phyloP scores from a whole-genome alignment of 2,113 vertebrate genomes.

The Gambusia holbrooki region DNA sequence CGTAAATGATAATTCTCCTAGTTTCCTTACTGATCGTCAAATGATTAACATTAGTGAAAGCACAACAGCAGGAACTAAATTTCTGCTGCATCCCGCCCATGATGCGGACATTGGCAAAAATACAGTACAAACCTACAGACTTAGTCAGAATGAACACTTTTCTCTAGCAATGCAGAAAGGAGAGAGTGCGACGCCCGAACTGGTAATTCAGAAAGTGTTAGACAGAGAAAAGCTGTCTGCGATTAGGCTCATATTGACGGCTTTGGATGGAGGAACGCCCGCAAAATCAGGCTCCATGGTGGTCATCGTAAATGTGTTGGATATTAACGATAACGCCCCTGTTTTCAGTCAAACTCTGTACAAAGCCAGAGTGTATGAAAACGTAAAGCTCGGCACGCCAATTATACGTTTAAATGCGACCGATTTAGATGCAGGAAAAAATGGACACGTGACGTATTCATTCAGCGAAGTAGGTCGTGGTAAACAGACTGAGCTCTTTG shows the following conservation, averaged over 20 bases:
- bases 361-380: conserved; percentile 4
- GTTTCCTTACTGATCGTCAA: conserved; percentile 24
- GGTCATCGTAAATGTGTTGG: conserved; percentile 74
- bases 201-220: conserved; percentile 83
- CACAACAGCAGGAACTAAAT: conserved; percentile 55
- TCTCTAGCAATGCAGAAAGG: conserved; percentile 66
- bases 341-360: conserved; percentile 13
- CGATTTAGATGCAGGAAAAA: background rate
- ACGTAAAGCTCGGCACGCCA: background rate
- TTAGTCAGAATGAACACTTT: conserved; percentile 72
- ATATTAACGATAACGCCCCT: conserved; percentile 19
- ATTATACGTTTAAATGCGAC: conserved; percentile 7
- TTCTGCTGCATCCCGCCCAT: conserved; percentile 45
- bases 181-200: conserved; percentile 57
- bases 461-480: conserved; percentile 74
- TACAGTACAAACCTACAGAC: conserved; percentile 63
- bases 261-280: conserved; percentile 85
- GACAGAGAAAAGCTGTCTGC: conserved; percentile 84
- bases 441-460: conserved; percentile 68
- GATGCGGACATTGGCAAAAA: conserved; percentile 76
- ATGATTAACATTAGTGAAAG: conserved; percentile 41
- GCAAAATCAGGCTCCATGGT: conserved; percentile 75
- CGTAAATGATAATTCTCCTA: conserved; percentile 69
- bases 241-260: conserved; percentile 81
- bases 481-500: conserved; percentile 79